phyloP scores from a whole-genome alignment of 2,888 invertebrate genomes.

The Cinara cedri region DNA sequence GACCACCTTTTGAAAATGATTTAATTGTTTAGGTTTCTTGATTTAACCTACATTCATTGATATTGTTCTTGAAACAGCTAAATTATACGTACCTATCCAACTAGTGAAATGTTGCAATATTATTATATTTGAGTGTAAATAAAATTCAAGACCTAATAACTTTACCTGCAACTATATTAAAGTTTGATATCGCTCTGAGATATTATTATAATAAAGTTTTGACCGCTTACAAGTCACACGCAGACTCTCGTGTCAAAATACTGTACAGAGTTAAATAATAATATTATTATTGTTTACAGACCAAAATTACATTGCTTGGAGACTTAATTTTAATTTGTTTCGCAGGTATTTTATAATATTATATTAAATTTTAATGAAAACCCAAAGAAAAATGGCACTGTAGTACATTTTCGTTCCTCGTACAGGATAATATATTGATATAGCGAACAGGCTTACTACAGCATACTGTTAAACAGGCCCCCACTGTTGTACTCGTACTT shows the following conservation, averaged over 20 bases:
- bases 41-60: too few relatives aligned
- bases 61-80: too few relatives aligned
- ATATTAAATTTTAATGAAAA: background rate
- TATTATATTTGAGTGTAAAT: background rate
- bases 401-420: background rate
- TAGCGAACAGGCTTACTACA: too few relatives aligned
- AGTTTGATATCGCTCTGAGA: background rate
- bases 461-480: too few relatives aligned
- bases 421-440: too few relatives aligned
- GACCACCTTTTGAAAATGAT: too few relatives aligned
- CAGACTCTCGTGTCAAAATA: background rate
- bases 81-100: too few relatives aligned
- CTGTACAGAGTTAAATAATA: background rate
- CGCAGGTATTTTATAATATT: background rate
- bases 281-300: too few relatives aligned
- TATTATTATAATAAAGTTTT: background rate
- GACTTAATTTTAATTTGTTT: background rate
- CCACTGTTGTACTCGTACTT: too few relatives aligned
- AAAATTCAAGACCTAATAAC: background rate
- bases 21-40: too few relatives aligned
- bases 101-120: too few relatives aligned
- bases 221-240: background rate
- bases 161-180: background rate
- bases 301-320: background rate
- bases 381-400: background rate